Evolutionary conservation across 1,140 invertebrate species (phyloP), one percentile per base, ranked within the genome.

Genomic region (Lasioglossum baleicum): DNA sequence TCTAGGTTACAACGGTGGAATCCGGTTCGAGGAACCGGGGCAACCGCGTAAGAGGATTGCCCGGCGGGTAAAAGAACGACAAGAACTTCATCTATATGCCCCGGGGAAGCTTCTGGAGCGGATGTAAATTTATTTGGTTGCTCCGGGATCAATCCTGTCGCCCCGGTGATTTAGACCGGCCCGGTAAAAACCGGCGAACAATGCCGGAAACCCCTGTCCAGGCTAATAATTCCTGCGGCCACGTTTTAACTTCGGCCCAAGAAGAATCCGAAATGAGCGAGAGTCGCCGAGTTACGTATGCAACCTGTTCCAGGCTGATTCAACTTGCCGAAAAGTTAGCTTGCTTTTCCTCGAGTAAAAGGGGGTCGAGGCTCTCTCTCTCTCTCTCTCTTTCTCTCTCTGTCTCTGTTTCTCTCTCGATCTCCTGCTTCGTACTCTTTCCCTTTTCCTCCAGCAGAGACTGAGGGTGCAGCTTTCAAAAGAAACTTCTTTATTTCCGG

Each of bases 401-500:
- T 48, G 1, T 48, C 8, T 48, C 10, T 48, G n/a, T 48, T 10
- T 48, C 8, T 48, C 10, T 48, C 44, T 48, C 26, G 26, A 26
- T 26, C 44, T 44, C 5, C 11, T 11, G 8, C 0, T 44, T 1
- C 11, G 5, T 44, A 8, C 11, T 44, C 26, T 5, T n/a, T 31
- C 17, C 48, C 61, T 53, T 51, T 48, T 22, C 7, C 22, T 22
- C 58, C 3, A 61, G 31, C 4, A 22, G 35, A 69, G 53, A 53
- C 51, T 26, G 48, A 80, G 42, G 63, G 48, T 53, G 71, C 83
- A 81, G 74, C 40, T 82, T 78, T 81, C 84, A 76, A 86, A 87
- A 84, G 84, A 86, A 87, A 86, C 82, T 87, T 86, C 51, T 86
- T 83, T 87, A 87, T 86, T 87, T 86, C 73, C 74, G 31, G 78